A percentile compares a stretch with the other conserved stretches of the same genome.
Evolutionary conservation across 1,140 invertebrate genomes (phyloP).

Genomic region (Cydia amplana): DNA sequence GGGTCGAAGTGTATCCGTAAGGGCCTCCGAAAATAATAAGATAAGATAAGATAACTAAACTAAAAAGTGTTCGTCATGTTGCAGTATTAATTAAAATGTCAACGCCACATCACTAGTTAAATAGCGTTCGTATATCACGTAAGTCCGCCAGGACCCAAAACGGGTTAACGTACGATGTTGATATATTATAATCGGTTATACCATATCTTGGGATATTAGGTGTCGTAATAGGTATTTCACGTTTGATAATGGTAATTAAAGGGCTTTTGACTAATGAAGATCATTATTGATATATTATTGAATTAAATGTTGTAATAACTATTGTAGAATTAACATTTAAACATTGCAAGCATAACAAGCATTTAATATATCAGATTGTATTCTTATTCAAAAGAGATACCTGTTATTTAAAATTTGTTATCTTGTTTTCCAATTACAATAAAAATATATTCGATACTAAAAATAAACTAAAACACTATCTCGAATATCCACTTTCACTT

Average conservation of each 20-base stretch:
- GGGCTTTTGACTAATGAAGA: neutral
- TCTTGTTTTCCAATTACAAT: neutral
- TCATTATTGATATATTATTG: neutral
- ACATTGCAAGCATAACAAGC: too few species aligned
- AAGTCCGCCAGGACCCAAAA: too few species aligned
- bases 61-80: neutral
- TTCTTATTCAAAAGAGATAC: too few species aligned
- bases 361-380: too few species aligned
- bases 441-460: neutral
- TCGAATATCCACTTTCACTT: constrained; percentile 4
- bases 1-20: too few species aligned
- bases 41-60: too few species aligned
- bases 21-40: too few species aligned
- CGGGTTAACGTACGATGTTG: neutral
- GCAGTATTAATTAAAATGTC: neutral
- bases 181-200: constrained; percentile 5
- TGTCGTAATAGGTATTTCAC: neutral
- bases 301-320: too few species aligned
- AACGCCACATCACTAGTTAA: neutral
- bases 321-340: too few species aligned
- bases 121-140: constrained; percentile 8
- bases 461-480: neutral
- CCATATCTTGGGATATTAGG: neutral
- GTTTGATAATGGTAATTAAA: constrained; percentile 10
- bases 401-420: neutral